phyloP scores from a whole-genome alignment of 2,797 vertebrate species.

The Poecilia wingei region DNA sequence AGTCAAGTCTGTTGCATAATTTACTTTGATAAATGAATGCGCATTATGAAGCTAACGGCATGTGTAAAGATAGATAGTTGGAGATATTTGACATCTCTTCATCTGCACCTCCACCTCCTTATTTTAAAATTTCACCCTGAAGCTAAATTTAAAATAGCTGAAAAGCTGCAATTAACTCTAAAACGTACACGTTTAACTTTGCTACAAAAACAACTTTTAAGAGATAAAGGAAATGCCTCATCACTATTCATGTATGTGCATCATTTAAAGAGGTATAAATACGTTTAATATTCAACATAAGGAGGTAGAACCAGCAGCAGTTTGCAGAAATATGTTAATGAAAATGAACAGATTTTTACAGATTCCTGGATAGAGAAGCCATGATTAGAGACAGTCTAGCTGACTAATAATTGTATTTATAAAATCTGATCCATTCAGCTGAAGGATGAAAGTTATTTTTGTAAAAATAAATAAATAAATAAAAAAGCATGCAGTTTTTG shows the following conservation, averaged over 20 bases:
- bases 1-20: constrained; percentile 1
- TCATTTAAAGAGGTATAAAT: not conserved
- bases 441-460: not conserved
- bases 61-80: constrained; percentile 6
- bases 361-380: not conserved
- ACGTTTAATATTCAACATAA: not conserved
- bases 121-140: constrained; percentile 1
- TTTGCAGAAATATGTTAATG: not conserved
- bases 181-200: not conserved
- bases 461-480: no score
- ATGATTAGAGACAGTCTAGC: not conserved
- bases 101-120: not conserved
- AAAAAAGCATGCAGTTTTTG: no score
- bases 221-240: not conserved
- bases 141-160: not conserved
- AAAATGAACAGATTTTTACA: not conserved
- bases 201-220: not conserved
- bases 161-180: not conserved
- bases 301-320: not conserved
- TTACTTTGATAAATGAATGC: constrained; percentile 15
- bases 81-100: constrained; percentile 1
- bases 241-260: not conserved
- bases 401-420: not conserved
- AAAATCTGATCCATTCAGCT: not conserved
- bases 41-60: constrained; percentile 15